Evolutionary conservation across 2,888 invertebrate species (phyloP).

Genomic region (Myopa testacea): DNA sequence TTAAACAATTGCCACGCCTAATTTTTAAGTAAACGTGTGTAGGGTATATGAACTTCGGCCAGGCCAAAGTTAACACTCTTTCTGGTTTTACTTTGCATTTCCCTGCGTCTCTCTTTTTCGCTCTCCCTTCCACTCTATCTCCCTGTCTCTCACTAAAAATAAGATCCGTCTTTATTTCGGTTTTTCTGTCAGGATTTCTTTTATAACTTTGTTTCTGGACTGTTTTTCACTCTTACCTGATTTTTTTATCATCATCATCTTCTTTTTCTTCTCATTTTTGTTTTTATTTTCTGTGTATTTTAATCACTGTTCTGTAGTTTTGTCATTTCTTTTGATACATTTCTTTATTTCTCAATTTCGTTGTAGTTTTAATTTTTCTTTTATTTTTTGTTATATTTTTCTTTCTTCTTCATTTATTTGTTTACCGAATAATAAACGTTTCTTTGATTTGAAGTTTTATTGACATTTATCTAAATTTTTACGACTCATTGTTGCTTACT

Average conservation of each 20-base stretch:
- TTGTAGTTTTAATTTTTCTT: not conserved
- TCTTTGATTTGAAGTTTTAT: not conserved
- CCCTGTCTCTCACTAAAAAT: not conserved
- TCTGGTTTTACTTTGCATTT: not conserved
- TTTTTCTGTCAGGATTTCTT: constrained; percentile 8
- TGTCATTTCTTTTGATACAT: too few relatives aligned
- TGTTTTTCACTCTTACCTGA: not conserved
- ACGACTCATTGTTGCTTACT: not conserved
- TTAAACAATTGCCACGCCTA: too few relatives aligned
- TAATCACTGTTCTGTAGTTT: too few relatives aligned
- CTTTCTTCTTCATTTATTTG: not conserved
- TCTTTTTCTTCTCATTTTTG: not conserved
- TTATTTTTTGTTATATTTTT: not conserved
- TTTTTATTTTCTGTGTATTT: too few relatives aligned
- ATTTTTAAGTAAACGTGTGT: too few relatives aligned
- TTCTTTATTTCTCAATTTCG: not conserved
- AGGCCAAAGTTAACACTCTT: too few relatives aligned
- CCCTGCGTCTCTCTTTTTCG: not conserved
- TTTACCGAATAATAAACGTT: not conserved
- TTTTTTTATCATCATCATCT: not conserved
- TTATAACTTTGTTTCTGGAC: constrained; percentile 12
- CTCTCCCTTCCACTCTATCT: not conserved
- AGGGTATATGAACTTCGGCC: too few relatives aligned
- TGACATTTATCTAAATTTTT: not conserved
- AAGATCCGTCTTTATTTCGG: not conserved